Percentiles rank a stretch among this genome's conserved stretches.
Conservation (phyloP, 2,888 invertebrate species). For the Dendrolimus houi region DNA sequence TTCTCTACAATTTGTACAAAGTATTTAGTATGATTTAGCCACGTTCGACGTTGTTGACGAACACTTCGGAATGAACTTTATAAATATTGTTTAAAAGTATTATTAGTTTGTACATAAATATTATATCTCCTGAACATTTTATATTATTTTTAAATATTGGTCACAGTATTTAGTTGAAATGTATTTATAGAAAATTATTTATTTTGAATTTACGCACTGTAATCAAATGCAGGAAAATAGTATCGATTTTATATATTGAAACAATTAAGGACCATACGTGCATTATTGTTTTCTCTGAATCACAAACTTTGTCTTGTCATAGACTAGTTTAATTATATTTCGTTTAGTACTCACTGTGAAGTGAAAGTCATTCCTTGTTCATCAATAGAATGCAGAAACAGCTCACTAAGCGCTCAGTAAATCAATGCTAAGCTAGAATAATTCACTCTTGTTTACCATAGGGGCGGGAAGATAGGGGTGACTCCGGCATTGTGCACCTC, state of each 20-base stretch:
- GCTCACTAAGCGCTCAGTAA: background rate
- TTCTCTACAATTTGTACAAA: slow-evolving; percentile 66
- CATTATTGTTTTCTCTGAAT: background rate
- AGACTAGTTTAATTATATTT: background rate
- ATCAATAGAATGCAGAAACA: background rate
- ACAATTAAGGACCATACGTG: background rate
- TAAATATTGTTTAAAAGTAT: slow-evolving; percentile 75
- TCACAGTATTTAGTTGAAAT: slow-evolving; percentile 21
- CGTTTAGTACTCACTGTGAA: background rate
- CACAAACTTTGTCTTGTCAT: background rate
- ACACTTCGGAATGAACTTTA: slow-evolving; percentile 49
- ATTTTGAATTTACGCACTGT: background rate
- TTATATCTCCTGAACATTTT: slow-evolving; percentile 50
- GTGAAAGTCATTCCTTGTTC: background rate
- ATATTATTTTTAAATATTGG: slow-evolving; percentile 32
- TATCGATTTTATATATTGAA: background rate
- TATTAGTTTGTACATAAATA: slow-evolving; percentile 70
- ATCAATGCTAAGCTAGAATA: background rate
- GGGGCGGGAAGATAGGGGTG: background rate
- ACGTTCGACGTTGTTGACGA: slow-evolving; percentile 43
- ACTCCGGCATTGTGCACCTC: background rate
- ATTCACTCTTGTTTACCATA: background rate
- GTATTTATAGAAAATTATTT: slow-evolving; percentile 3
- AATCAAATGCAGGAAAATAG: too few relatives aligned
- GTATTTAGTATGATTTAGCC: slow-evolving; percentile 54